Base-by-base conservation (phyloP, 2,888 invertebrate genomes). In the Leuctra nigra region DNA sequence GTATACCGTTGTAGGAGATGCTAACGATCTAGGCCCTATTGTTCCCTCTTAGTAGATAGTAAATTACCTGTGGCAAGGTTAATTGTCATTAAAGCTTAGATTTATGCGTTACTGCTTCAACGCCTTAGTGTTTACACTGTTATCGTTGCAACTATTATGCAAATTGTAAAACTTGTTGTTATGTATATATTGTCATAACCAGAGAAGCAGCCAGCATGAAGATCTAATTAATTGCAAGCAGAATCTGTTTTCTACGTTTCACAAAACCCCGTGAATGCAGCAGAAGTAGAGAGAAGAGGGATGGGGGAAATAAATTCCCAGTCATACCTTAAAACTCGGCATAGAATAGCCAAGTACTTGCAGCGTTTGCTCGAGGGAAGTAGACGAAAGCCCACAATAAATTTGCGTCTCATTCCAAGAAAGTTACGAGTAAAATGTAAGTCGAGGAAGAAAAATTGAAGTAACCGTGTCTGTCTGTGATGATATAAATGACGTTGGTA, bases 271-370 rank as follows among this genome's bases (percentile, higher is more conserved):
- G 20, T 50, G 50, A 7, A 50, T 50, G 33, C 18, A 35, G 33
- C 18, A 29, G 14, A 16, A 41, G 16, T 41, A 18, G 16, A 18
- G 33, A 44, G 44, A 50, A 35, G 50, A 50, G 35, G 50, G n/a
- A n/a, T n/a, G n/a, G n/a, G 33, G 50, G 50, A 35, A 35, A 50
- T 50, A 50, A 50, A 50, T 44, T 44, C 44, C 33, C 18, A 35
- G 50, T 35, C 22, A 22, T 44, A 22, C 22, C 44, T 44, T 44
- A 4, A 44, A n/a, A 20, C 20, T n/a, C 23, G 6, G 44, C 13
- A 22, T 18, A n/a, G n/a, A n/a, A n/a, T n/a, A n/a, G n/a, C n/a
- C n/a, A n/a, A n/a, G n/a, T n/a, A n/a, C n/a, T n/a, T n/a, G n/a
- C 23, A n/a, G 29, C 11, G 29, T 11, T 7, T 44, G 44, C 44